Evolutionary conservation across 1,140 invertebrate species (phyloP).

Genomic region (Neodiprion virginianus): DNA sequence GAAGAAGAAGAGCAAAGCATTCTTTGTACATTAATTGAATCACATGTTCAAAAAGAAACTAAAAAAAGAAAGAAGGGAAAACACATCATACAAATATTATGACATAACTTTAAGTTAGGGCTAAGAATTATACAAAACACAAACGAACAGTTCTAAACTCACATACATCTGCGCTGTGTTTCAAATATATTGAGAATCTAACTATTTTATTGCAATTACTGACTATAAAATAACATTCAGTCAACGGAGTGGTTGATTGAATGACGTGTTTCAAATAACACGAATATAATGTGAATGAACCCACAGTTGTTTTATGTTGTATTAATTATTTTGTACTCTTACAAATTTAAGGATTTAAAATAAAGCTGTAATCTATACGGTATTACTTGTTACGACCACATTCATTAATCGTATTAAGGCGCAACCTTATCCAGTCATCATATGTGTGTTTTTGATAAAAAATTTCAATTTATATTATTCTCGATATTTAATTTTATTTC

Average conservation of each 20-base stretch:
- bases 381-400: not conserved
- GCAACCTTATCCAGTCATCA: too few species aligned
- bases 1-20: not conserved
- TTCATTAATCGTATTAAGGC: not conserved
- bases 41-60: not conserved
- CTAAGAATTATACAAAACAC: not conserved
- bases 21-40: slow-evolving; percentile 1
- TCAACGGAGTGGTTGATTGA: not conserved
- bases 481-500: too few species aligned
- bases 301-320: slow-evolving; percentile 38
- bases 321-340: slow-evolving; percentile 56
- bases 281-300: not conserved
- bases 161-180: not conserved
- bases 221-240: not conserved
- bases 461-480: too few species aligned
- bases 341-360: slow-evolving; percentile 46
- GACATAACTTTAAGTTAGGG: slow-evolving; percentile 3
- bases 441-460: too few species aligned
- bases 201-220: not conserved
- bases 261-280: not conserved
- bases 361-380: slow-evolving; percentile 48
- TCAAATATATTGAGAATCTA: not conserved
- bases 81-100: not conserved
- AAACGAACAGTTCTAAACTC: not conserved
- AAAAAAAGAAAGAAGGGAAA: not conserved